A percentile compares a stretch with the other conserved stretches of the same genome.
Evolutionary conservation across 2,888 invertebrate genomes (phyloP).

Genomic region (Dendrolimus pini): DNA sequence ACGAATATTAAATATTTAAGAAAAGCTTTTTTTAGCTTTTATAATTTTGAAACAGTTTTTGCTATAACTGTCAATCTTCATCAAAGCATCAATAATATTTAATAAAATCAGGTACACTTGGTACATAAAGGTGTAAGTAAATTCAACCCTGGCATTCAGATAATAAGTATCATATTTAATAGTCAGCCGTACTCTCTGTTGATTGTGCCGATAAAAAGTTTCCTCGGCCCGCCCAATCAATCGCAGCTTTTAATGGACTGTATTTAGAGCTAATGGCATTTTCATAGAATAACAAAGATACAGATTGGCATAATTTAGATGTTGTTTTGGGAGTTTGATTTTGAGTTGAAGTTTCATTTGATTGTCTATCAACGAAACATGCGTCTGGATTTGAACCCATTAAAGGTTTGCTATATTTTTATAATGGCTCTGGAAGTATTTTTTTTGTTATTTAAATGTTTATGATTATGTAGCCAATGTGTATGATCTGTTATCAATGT

Average conservation of each 20-base stretch:
- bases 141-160: neutral
- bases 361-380: too few relatives aligned
- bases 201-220: conserved; percentile 40
- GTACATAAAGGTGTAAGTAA: neutral
- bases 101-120: conserved; percentile 35
- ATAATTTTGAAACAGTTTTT: conserved; percentile 22
- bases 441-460: too few relatives aligned
- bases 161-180: neutral
- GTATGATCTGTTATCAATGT: too few relatives aligned
- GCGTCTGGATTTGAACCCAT: too few relatives aligned
- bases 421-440: too few relatives aligned
- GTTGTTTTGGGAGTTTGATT: conserved; percentile 4
- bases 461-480: too few relatives aligned
- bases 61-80: conserved; percentile 40
- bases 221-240: conserved; percentile 48
- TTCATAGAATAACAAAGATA: conserved; percentile 28
- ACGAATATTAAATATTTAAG: too few relatives aligned
- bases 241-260: conserved; percentile 51
- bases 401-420: too few relatives aligned
- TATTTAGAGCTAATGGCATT: conserved; percentile 53
- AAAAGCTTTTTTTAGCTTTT: conserved; percentile 6
- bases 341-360: conserved; percentile 1
- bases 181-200: conserved; percentile 8
- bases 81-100: conserved; percentile 43
- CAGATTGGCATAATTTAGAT: conserved; percentile 13